phyloP scores from a whole-genome alignment of 2,888 invertebrate species.

The Drosophila anomalata region DNA sequence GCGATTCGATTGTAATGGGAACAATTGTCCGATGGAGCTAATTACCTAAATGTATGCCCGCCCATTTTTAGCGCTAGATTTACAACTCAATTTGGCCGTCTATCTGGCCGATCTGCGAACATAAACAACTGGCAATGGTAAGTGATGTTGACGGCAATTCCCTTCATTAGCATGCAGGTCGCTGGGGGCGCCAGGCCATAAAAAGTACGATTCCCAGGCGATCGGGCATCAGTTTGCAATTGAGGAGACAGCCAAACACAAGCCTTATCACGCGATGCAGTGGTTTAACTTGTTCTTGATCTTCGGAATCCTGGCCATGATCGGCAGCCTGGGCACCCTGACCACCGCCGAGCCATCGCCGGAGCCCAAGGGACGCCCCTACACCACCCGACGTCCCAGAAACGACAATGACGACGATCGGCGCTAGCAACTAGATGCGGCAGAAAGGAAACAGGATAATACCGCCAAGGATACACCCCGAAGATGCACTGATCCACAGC shows the following conservation, averaged over 20 bases:
- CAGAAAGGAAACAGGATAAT: background rate
- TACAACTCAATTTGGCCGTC: slow-evolving; percentile 78
- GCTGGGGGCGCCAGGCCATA: slow-evolving; percentile 44
- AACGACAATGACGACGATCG: slow-evolving; percentile 65
- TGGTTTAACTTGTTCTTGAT: slow-evolving; percentile 78
- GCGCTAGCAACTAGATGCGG: slow-evolving; percentile 65
- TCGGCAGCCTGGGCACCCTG: slow-evolving; percentile 73
- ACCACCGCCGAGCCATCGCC: slow-evolving; percentile 75
- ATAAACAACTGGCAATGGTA: slow-evolving; percentile 61
- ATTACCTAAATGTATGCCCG: slow-evolving; percentile 76
- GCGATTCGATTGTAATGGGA: slow-evolving; percentile 34
- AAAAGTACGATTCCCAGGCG: slow-evolving; percentile 36
- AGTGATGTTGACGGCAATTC: slow-evolving; percentile 71
- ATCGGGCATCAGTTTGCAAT: slow-evolving; percentile 47
- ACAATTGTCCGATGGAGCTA: slow-evolving; percentile 45
- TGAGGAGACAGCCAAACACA: background rate
- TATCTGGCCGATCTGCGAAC: slow-evolving; percentile 58
- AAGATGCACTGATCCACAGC: slow-evolving; percentile 49
- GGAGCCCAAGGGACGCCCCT: slow-evolving; percentile 79
- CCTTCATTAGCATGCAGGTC: slow-evolving; percentile 44
- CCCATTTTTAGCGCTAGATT: slow-evolving; percentile 70
- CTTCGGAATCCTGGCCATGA: slow-evolving; percentile 75
- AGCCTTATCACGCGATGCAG: slow-evolving; percentile 70
- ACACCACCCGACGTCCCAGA: slow-evolving; percentile 78
- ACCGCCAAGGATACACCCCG: background rate